Percentiles rank a stretch among this genome's conserved stretches.
These are phyloP conservation scores for Apus apus DNA, from an alignment of 2,113 vertebrate genomes.

Conservation along the genomic window DNA sequence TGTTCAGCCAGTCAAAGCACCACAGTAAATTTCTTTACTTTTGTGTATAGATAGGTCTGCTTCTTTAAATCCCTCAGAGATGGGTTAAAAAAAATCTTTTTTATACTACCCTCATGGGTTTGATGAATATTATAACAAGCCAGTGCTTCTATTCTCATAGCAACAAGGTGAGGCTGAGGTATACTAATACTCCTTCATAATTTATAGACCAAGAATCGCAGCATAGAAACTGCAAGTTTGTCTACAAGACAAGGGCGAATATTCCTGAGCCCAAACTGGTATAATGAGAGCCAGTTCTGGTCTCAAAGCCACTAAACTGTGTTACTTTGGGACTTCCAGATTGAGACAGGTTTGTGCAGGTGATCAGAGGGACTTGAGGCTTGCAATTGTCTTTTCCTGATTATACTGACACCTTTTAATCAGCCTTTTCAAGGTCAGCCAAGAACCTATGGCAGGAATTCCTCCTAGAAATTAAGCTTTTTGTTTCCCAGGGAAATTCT, in stretches of 20 bases:
- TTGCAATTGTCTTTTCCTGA: neutral
- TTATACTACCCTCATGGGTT: neutral
- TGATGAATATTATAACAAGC: neutral
- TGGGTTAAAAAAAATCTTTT: neutral
- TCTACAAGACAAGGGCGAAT: neutral
- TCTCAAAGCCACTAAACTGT: neutral
- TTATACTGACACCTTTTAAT: neutral
- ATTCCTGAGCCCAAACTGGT: neutral
- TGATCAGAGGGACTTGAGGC: neutral
- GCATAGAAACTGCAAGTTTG: neutral
- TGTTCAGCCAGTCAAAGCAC: neutral
- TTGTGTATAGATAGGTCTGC: neutral
- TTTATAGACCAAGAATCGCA: neutral
- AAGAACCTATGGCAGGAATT: neutral
- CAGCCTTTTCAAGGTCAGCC: neutral
- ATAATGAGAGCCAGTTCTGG: neutral
- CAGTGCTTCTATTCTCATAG: neutral
- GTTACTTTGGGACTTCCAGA: neutral
- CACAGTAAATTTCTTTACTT: neutral
- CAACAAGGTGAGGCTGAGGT: neutral
- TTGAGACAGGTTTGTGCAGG: neutral
- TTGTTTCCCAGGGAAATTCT: neutral
- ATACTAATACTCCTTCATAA: neutral
- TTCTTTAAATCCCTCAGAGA: neutral
- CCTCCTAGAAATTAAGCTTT: neutral